These are phyloP conservation scores for Erannis defoliaria DNA, from an alignment of 2,888 invertebrate genomes.

Conservation along the genomic window DNA sequence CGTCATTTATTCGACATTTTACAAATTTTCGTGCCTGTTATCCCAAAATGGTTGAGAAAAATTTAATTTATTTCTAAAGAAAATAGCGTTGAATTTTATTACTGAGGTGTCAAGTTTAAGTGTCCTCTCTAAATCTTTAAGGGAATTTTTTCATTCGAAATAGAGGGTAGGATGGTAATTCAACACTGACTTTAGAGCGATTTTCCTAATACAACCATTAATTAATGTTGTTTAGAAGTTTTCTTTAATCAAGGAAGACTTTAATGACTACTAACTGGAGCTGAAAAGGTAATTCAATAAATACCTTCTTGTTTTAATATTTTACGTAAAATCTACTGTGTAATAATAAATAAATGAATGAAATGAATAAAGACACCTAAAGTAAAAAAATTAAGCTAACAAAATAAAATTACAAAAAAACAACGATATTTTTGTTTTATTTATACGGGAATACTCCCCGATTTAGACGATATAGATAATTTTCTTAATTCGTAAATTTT, in stretches of 20 bases:
- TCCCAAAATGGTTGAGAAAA: slow-evolving; percentile 26
- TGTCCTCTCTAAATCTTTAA: slow-evolving; percentile 26
- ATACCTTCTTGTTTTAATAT: slow-evolving; percentile 5
- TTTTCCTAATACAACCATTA: slow-evolving; percentile 30
- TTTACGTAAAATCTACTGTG: slow-evolving; percentile 3
- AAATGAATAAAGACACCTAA: too few relatives aligned
- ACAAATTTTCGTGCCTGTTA: slow-evolving; percentile 18
- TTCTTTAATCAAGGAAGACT: slow-evolving; percentile 28
- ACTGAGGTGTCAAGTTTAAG: slow-evolving; percentile 32
- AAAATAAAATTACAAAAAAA: too few relatives aligned
- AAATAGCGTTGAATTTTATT: slow-evolving; percentile 33
- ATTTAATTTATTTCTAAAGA: slow-evolving; percentile 29
- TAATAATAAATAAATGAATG: too few relatives aligned
- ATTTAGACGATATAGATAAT: too few relatives aligned
- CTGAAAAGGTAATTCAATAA: slow-evolving; percentile 15
- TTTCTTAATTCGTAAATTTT: too few relatives aligned
- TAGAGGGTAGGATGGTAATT: slow-evolving; percentile 25
- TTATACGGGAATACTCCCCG: too few relatives aligned
- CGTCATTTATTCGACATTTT: slow-evolving; percentile 23
- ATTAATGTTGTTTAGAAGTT: slow-evolving; percentile 34
- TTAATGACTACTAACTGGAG: slow-evolving; percentile 23
- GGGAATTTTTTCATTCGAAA: slow-evolving; percentile 21
- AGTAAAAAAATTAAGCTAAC: too few relatives aligned
- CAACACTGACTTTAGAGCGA: slow-evolving; percentile 25
- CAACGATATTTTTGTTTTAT: too few relatives aligned